Percentiles rank a stretch among this genome's conserved stretches.
Conservation (phyloP, 2,113 vertebrate species). For the Sigmodon hispidus region DNA sequence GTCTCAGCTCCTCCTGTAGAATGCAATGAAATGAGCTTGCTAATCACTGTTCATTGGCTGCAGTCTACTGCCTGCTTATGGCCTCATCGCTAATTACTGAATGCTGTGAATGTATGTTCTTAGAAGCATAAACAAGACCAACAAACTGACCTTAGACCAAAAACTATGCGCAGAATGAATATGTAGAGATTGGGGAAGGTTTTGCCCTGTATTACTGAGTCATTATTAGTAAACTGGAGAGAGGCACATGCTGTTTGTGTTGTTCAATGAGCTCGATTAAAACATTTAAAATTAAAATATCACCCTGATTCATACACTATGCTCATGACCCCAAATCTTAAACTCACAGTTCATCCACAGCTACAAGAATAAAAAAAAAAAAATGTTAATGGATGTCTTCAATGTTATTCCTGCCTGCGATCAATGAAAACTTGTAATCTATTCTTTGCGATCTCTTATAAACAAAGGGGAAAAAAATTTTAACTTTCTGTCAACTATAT, state of each 20-base stretch:
- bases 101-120: background rate
- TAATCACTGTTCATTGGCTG: background rate
- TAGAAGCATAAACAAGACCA: background rate
- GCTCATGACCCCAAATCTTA: background rate
- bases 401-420: background rate
- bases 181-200: background rate
- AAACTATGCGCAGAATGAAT: background rate
- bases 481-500: background rate
- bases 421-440: background rate
- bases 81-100: background rate
- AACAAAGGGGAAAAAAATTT: background rate
- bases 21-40: background rate
- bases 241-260: too few species aligned
- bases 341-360: conserved; percentile 46
- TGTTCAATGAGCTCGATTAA: background rate
- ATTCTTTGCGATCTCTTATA: background rate
- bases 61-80: background rate
- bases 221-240: background rate
- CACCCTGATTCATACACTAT: background rate
- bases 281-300: background rate
- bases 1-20: background rate
- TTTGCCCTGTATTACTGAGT: background rate
- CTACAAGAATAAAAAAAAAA: background rate
- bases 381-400: background rate
- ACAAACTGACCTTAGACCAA: background rate